phyloP scores from a whole-genome alignment of 1,140 invertebrate species.

The Xylocopa sonorina region DNA sequence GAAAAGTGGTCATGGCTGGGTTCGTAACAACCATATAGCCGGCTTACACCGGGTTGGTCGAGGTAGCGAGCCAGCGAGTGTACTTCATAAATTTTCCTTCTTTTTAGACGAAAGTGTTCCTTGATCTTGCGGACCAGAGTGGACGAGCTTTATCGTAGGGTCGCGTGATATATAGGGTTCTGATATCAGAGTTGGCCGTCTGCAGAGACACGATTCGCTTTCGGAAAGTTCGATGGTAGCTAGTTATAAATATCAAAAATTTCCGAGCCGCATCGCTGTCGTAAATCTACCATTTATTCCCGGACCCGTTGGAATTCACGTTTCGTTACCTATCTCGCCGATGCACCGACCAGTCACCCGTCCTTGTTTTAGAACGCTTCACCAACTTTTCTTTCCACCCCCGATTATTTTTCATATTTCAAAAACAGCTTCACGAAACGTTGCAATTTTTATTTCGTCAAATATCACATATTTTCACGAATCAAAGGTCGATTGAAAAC shows the following conservation, averaged over 20 bases:
- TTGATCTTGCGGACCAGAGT: background rate
- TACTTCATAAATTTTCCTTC: constrained; percentile 25
- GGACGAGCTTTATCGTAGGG: background rate
- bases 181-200: background rate
- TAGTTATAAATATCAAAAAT: constrained; percentile 2
- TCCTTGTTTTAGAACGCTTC: background rate
- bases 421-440: accelerated
- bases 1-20: constrained; percentile 1
- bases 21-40: background rate
- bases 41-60: background rate
- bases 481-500: too few relatives aligned
- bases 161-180: background rate
- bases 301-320: background rate
- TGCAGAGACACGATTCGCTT: background rate
- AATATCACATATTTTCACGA: too few relatives aligned
- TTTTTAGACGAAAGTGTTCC: constrained; percentile 15
- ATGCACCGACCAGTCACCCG: background rate
- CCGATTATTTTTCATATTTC: background rate
- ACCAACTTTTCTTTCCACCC: background rate
- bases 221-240: background rate
- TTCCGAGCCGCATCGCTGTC: background rate
- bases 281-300: background rate
- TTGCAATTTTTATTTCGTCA: too few relatives aligned
- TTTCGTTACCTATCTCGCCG: background rate
- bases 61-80: background rate